phyloP scores from a whole-genome alignment of 1,140 invertebrate species.

The Zaprionus davidi region DNA sequence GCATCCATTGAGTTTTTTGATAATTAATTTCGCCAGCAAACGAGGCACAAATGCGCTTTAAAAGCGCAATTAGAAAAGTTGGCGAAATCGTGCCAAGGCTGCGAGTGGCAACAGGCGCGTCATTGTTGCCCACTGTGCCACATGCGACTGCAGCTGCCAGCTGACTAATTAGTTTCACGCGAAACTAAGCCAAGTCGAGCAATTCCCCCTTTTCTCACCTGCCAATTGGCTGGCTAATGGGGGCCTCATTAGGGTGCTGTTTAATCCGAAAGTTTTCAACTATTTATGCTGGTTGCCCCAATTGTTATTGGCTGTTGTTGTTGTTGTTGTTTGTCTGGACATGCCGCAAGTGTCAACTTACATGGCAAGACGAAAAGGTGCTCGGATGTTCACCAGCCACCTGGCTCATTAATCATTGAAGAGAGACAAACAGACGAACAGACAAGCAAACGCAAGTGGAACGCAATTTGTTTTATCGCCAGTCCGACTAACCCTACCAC shows the following conservation, averaged over 20 bases:
- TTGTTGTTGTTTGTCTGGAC: slow-evolving; percentile 15
- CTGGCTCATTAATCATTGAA: slow-evolving; percentile 76
- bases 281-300: slow-evolving; percentile 61
- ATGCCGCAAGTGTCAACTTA: slow-evolving; percentile 67
- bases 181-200: not conserved
- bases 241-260: slow-evolving; percentile 62
- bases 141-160: not conserved
- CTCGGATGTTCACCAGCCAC: slow-evolving; percentile 32
- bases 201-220: not conserved
- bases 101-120: not conserved
- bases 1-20: slow-evolving; percentile 53
- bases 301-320: slow-evolving; percentile 7
- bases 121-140: not conserved
- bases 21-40: slow-evolving; percentile 62
- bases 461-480: slow-evolving; percentile 72
- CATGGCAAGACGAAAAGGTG: slow-evolving; percentile 17
- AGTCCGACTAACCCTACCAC: slow-evolving; percentile 24
- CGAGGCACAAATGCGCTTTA: slow-evolving; percentile 29
- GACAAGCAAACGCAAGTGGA: slow-evolving; percentile 62
- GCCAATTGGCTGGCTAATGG: slow-evolving; percentile 44
- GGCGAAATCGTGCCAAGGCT: slow-evolving; percentile 23
- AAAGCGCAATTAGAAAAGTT: slow-evolving; percentile 26
- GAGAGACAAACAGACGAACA: slow-evolving; percentile 27
- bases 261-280: slow-evolving; percentile 54
- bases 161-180: slow-evolving; percentile 5